These are phyloP conservation scores for Sinohyriopsis cumingii DNA, from an alignment of 2,888 invertebrate genomes.

Conservation along the genomic window DNA sequence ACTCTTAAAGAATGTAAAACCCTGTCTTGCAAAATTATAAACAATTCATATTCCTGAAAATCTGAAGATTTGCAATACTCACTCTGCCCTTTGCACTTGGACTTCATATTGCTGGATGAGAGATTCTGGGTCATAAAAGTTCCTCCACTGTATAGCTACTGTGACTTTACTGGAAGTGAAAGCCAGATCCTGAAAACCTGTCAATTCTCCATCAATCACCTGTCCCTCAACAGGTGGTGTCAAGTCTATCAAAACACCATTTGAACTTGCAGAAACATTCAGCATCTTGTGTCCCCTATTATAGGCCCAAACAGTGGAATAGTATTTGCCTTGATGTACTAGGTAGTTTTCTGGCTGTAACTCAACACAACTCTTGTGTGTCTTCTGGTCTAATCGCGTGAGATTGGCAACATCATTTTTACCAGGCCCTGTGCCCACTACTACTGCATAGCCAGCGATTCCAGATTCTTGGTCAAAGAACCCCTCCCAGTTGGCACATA, in stretches of 20 bases:
- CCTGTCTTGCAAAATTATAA: too few species aligned
- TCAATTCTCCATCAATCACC: conserved; percentile 42
- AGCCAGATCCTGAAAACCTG: conserved; percentile 31
- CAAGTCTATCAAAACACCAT: conserved; percentile 48
- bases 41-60: too few species aligned
- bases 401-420: conserved; percentile 14
- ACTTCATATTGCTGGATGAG: conserved; percentile 42
- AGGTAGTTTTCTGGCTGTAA: conserved; percentile 16
- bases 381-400: conserved; percentile 11
- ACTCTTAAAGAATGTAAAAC: too few species aligned
- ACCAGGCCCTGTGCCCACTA: conserved; percentile 14
- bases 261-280: conserved; percentile 27
- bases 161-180: conserved; percentile 45
- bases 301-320: conserved; percentile 33
- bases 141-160: conserved; percentile 48
- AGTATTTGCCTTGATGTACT: conserved; percentile 25
- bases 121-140: conserved; percentile 53
- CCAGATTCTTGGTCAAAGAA: conserved; percentile 50
- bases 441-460: conserved; percentile 31
- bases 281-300: conserved; percentile 43
- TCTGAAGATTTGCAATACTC: conserved; percentile 1
- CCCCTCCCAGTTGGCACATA: conserved; percentile 45
- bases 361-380: conserved; percentile 26
- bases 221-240: conserved; percentile 43
- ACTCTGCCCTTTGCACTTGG: conserved; percentile 33